Base-by-base conservation (phyloP, 2,888 invertebrate genomes). In the Drosophila prolongata region DNA sequence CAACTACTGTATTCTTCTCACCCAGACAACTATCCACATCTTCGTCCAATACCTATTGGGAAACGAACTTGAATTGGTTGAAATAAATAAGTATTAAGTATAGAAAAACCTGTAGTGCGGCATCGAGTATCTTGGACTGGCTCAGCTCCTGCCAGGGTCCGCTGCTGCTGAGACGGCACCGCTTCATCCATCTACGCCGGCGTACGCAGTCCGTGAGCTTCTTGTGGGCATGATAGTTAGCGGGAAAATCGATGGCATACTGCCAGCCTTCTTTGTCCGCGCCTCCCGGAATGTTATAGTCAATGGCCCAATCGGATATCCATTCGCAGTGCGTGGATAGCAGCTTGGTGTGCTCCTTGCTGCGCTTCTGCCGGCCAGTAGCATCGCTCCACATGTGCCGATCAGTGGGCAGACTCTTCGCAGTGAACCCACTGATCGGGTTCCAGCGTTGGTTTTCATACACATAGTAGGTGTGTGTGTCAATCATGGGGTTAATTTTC, bases 371-470 rank as follows among this genome's bases (percentile, higher is more conserved):
- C 75, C 95, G 95, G 4, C 98, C 98, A 3, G 96, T 96, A 27
- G 95, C 94, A 91, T 98, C 98, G 89, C 97, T 97, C 98, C 98
- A 98, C 95, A 97, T 96, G 87, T 96, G 95, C 24, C 97, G 93
- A 91, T 97, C 97, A 0, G 97, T 97, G 27, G 97, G 97, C 55
- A 97, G 93, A 16, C 97, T 96, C 77, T 97, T 95, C 2, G 96
- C 95, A 1, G 97, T 96, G 89, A 97, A 98, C 5, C 98, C 98
- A 72, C 96, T 96, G 3, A 98, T 94, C 0, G 98, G 98, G 93
- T 97, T 97, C 98, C 98, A 98, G 67, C 98, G 93, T 92, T 98
- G 98, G 91, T 98, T 98, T 93, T 98, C 98, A 91, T 98, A 98
- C 14, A 98, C 96, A 87, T 96, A 96, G 90, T 97, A 97, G 79